Evolutionary conservation across 1,140 invertebrate genomes (phyloP).

Genomic region (Lucilia cuprina): DNA sequence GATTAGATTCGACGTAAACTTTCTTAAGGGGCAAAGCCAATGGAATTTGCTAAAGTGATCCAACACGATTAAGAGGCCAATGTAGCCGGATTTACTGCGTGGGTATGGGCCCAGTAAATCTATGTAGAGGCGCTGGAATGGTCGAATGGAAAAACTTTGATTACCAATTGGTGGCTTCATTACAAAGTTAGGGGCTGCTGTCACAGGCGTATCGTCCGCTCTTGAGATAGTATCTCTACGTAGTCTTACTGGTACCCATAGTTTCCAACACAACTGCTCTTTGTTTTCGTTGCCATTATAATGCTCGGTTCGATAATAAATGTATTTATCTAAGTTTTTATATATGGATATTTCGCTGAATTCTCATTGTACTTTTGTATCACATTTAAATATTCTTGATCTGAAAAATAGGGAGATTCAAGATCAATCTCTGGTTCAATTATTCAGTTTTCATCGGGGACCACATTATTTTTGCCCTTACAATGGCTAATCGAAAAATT

Average conservation of each 20-base stretch:
- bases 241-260: no score
- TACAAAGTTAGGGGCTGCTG: constrained; percentile 3
- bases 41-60: neutral
- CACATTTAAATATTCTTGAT: neutral
- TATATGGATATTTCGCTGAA: no score
- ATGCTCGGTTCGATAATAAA: no score
- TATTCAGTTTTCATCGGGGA: neutral
- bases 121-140: neutral
- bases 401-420: neutral
- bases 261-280: no score
- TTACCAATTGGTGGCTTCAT: neutral
- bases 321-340: no score
- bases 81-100: neutral
- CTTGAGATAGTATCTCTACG: neutral
- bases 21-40: neutral
- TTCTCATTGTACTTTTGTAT: neutral
- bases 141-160: neutral
- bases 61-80: neutral
- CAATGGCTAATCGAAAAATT: no score
- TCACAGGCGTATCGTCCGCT: neutral
- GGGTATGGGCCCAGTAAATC: neutral
- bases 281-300: no score
- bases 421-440: neutral
- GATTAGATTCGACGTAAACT: neutral
- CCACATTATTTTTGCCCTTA: neutral